Evolutionary conservation across 1,140 invertebrate species (phyloP).

Genomic region (Papilio polyxenes): DNA sequence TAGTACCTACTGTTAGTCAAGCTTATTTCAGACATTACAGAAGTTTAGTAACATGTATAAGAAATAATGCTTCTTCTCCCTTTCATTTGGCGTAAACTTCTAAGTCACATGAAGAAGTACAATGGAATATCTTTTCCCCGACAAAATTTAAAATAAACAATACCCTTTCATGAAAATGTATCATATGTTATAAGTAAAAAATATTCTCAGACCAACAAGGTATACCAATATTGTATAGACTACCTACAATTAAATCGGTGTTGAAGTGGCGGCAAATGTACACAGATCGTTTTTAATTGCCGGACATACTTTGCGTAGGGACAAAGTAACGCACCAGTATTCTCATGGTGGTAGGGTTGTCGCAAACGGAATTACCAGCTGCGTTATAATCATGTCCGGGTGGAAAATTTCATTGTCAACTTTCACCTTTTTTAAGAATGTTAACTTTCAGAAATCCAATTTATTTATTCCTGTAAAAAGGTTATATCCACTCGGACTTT

Average conservation of each 20-base stretch:
- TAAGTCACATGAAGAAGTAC: background rate
- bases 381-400: background rate
- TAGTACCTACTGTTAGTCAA: too few species aligned
- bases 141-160: background rate
- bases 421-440: constrained; percentile 27
- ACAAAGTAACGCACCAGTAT: background rate
- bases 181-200: background rate
- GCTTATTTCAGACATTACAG: too few species aligned
- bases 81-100: background rate
- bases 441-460: constrained; percentile 8
- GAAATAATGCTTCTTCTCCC: too few species aligned
- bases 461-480: background rate
- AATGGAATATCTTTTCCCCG: background rate
- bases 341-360: constrained; percentile 11
- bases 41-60: too few species aligned
- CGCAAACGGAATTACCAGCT: constrained; percentile 8
- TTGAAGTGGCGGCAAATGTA: background rate
- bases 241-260: background rate
- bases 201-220: background rate
- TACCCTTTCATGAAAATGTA: background rate
- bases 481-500: background rate
- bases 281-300: constrained; percentile 10
- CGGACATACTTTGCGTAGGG: constrained; percentile 14
- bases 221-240: constrained; percentile 7
- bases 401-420: constrained; percentile 16